Evolutionary conservation across 2,888 invertebrate genomes (phyloP).

Genomic region (Philonicus albiceps): DNA sequence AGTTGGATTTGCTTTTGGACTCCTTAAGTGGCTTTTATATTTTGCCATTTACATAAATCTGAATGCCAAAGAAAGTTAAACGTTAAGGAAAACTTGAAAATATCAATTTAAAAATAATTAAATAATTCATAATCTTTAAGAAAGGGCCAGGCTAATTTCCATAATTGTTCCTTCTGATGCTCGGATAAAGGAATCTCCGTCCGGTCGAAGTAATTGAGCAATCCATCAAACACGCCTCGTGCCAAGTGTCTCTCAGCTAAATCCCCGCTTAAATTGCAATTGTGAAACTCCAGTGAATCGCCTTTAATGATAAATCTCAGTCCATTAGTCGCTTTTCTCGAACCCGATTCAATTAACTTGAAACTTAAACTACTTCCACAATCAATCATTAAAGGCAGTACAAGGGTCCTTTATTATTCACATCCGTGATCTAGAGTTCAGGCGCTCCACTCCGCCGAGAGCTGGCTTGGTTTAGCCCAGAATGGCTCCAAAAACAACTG

Average conservation of each 20-base stretch:
- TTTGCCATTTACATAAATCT: no score
- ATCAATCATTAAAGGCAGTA: constrained; percentile 32
- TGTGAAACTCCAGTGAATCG: neutral
- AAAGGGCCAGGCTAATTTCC: neutral
- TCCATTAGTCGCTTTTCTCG: constrained; percentile 17
- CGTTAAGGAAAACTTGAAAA: neutral
- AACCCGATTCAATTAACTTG: constrained; percentile 28
- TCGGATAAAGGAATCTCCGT: neutral
- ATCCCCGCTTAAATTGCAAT: neutral
- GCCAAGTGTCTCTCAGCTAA: neutral
- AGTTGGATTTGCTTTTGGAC: no score
- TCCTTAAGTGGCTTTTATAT: no score
- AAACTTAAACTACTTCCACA: constrained; percentile 31
- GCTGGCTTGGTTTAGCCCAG: neutral
- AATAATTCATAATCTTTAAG: neutral
- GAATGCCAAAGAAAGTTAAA: no score
- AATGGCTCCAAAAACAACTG: neutral
- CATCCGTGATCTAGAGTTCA: neutral
- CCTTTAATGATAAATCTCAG: neutral
- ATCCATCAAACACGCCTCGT: neutral
- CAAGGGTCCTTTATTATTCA: constrained; percentile 26
- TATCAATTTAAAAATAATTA: neutral
- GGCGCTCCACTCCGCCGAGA: neutral
- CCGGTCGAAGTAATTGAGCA: neutral
- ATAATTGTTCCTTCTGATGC: neutral